These are phyloP conservation scores for Poeciliopsis occidentalis DNA, from an alignment of 2,113 vertebrate genomes.

Conservation along the genomic window DNA sequence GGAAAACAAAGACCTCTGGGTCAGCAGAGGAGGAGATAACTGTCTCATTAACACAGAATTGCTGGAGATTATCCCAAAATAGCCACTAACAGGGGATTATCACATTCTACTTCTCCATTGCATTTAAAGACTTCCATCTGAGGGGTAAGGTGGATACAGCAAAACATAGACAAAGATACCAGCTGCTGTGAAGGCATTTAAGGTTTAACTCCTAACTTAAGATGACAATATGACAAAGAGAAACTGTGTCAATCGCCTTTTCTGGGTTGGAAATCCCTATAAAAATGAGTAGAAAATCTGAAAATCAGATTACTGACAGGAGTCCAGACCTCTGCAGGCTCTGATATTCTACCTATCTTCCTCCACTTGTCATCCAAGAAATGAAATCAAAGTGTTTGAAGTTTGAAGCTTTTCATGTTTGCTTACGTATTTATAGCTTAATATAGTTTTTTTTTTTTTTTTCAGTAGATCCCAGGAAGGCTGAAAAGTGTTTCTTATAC, in stretches of 20 bases:
- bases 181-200: slow-evolving; percentile 4
- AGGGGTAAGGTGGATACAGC: slow-evolving; percentile 22
- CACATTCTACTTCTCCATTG: slow-evolving; percentile 1
- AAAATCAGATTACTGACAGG: slow-evolving; percentile 3
- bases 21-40: slow-evolving; percentile 58
- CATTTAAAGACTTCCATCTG: slow-evolving; percentile 29
- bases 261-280: slow-evolving; percentile 12
- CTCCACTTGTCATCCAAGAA: background rate
- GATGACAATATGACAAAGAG: slow-evolving; percentile 11
- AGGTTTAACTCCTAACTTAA: slow-evolving; percentile 38
- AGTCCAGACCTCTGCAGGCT: background rate
- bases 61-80: slow-evolving; percentile 45
- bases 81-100: slow-evolving; percentile 47
- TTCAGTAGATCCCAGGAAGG: too few relatives aligned
- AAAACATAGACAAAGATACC: slow-evolving; percentile 43
- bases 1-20: slow-evolving; percentile 29
- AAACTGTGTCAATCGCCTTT: slow-evolving; percentile 13
- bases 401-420: too few relatives aligned
- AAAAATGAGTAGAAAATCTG: background rate
- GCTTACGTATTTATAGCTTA: too few relatives aligned
- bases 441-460: too few relatives aligned
- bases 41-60: slow-evolving; percentile 48
- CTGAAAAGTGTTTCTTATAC: too few relatives aligned
- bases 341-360: background rate
- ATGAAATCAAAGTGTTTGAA: background rate